A percentile compares a stretch with the other conserved stretches of the same genome.
Evolutionary conservation across 1,140 invertebrate species (phyloP).

Genomic region (Diuraphis noxia): DNA sequence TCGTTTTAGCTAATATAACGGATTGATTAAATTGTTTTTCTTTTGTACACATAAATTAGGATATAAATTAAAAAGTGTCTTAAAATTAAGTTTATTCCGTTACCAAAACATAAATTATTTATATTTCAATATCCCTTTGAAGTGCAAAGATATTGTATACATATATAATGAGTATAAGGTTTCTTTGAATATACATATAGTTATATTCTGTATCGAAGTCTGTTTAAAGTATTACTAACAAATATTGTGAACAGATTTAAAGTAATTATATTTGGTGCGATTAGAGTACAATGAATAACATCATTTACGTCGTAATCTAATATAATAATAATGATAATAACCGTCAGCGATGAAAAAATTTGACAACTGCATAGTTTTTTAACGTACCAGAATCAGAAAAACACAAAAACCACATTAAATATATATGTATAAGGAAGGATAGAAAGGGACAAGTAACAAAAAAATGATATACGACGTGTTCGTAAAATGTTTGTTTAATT

Average conservation of each 20-base stretch:
- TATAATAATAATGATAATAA: neutral
- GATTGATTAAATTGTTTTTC: conserved; percentile 4
- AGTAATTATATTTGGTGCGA: neutral
- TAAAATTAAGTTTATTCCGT: neutral
- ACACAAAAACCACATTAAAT: neutral
- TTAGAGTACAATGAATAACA: neutral
- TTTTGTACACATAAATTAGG: neutral
- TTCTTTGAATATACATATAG: too few relatives aligned
- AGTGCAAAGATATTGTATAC: neutral
- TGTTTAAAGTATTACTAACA: neutral
- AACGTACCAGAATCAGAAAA: neutral
- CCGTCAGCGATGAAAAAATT: neutral
- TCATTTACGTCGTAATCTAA: neutral
- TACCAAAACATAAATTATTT: conserved; percentile 10
- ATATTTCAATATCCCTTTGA: neutral
- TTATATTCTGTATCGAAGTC: neutral
- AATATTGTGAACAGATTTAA: neutral
- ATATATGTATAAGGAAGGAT: neutral
- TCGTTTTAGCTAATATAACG: neutral
- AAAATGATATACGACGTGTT: conserved; percentile 53
- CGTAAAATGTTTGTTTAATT: conserved; percentile 54
- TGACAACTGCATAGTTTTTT: neutral
- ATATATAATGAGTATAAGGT: neutral
- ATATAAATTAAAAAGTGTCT: neutral
- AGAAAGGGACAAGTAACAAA: neutral